Evolutionary conservation across 92 coral and sea anemone genomes (phyloP), one percentile per base, ranked within the genome.

Genomic region (Parazoanthus darwini): DNA sequence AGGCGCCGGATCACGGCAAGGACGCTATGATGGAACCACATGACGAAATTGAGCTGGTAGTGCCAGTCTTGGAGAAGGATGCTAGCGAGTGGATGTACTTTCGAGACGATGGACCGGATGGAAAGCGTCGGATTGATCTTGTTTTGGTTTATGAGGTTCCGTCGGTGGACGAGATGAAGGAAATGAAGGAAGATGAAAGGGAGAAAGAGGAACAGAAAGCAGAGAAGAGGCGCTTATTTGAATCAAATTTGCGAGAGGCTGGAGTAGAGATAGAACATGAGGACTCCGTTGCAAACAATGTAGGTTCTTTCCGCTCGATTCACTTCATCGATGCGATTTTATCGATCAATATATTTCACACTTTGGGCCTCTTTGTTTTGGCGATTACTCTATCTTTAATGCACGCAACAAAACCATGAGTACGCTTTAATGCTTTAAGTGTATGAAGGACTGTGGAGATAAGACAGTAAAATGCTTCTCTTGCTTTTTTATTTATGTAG

Each of bases 231-330:
- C 43, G 48, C 23, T 37, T 20, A 18, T 76, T 76, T 76, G 80
- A 76, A 76, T 42, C 80, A 26, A 76, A 76, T 76, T 44, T 76
- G 25, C 50, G 80, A 37, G 80, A 39, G 4, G 80, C 80, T 37
- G 80, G 80, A 37, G 80, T 76, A 16, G 51, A 76, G 80, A 20
- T 76, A 54, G 80, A 76, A 39, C 80, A 42, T 14, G 80, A 76
- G 25, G 80, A 76, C 35, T 42, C 80, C 1, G 51, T 76, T 76
- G 46, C 48, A 38, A 76, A 37, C 6, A 76, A 76, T 51, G 80
- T 76, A 39, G 16, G n/a, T 72, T 72, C 48, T 76, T 76, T 76
- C 80, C 80, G 80, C 80, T 76, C 29, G 80, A 76, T 10, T 42
- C 46, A 15, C 80, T 76, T 39, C 80, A 39, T 20, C 23, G 48